phyloP scores from a whole-genome alignment of 2,888 invertebrate genomes.

The Bruchidius siliquastri region DNA sequence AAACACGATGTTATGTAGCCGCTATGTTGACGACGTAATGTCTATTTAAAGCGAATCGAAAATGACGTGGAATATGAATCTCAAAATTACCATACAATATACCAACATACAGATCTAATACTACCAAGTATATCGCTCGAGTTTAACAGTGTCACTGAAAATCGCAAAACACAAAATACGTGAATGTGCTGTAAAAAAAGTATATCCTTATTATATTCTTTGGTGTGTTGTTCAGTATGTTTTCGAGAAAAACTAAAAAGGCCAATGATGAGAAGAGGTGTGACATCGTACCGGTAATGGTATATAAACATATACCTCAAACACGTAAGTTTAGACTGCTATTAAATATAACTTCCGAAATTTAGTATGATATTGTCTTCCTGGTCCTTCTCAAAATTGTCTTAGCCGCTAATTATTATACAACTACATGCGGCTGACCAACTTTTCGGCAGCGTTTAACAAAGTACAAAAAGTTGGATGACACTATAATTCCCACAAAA shows the following conservation, averaged over 20 bases:
- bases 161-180: not conserved
- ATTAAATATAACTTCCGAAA: no score
- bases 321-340: constrained; percentile 4
- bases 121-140: not conserved
- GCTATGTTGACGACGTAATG: not conserved
- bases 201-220: not conserved
- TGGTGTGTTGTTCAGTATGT: not conserved
- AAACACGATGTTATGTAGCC: not conserved
- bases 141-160: not conserved
- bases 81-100: not conserved
- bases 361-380: no score
- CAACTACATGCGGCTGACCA: no score
- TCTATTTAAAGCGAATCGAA: not conserved
- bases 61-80: not conserved
- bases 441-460: no score
- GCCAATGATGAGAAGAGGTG: not conserved
- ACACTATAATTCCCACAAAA: no score
- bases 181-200: not conserved
- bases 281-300: not conserved
- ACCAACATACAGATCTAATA: not conserved
- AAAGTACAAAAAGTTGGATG: no score
- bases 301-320: constrained; percentile 2
- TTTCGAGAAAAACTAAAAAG: not conserved
- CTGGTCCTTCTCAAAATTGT: no score
- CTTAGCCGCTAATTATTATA: no score